These are phyloP conservation scores for Brachyistius frenatus DNA, from an alignment of 2,113 vertebrate genomes.

Conservation along the genomic window DNA sequence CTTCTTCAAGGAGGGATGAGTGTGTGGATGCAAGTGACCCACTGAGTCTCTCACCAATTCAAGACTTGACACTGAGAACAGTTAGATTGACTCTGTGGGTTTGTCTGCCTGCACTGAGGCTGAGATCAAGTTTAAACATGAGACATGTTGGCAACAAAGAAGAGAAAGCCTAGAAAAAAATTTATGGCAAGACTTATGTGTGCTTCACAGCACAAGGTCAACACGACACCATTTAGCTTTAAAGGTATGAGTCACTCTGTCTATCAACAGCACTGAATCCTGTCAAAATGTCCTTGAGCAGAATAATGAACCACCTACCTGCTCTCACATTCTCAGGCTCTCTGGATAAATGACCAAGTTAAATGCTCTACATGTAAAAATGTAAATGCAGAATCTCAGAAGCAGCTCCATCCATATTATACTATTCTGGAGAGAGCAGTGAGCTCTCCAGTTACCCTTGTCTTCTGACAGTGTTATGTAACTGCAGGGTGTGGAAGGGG, in stretches of 20 bases:
- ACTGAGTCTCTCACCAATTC: not conserved
- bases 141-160: conserved; percentile 12
- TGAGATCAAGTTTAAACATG: conserved; percentile 23
- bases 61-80: conserved; percentile 7
- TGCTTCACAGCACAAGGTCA: conserved; percentile 25
- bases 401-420: conserved; percentile 20
- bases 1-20: not conserved
- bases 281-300: conserved; percentile 56
- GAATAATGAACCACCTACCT: conserved; percentile 60
- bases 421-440: conserved; percentile 10
- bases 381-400: conserved; percentile 43
- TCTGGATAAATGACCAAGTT: conserved; percentile 34
- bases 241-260: conserved; percentile 55
- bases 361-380: conserved; percentile 32
- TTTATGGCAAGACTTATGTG: not conserved
- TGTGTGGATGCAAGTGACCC: not conserved
- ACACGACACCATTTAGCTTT: conserved; percentile 21
- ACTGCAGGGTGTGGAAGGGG: conserved; percentile 55
- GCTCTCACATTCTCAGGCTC: conserved; percentile 40
- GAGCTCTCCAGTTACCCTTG: conserved; percentile 48
- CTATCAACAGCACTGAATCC: conserved; percentile 51
- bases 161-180: conserved; percentile 25
- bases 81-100: not conserved
- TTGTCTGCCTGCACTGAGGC: not conserved
- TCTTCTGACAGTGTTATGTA: conserved; percentile 61